Conservation (phyloP, 2,888 invertebrate genomes). For the Slavum lentiscoides region DNA sequence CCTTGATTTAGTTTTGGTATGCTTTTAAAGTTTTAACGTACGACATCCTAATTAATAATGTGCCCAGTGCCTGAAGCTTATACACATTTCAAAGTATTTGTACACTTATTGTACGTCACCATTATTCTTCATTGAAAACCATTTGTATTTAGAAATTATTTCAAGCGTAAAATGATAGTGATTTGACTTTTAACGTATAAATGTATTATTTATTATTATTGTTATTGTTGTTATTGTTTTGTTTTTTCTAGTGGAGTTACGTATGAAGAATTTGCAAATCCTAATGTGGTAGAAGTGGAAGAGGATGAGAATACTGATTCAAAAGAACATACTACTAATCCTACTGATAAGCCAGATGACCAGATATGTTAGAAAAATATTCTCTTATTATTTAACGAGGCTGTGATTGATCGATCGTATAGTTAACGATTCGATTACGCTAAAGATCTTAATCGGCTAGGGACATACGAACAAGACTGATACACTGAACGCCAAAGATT, state of each 20-base stretch:
- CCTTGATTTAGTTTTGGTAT: slow-evolving; percentile 20
- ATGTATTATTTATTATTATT: slow-evolving; percentile 3
- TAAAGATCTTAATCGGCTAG: background rate
- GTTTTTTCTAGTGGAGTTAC: slow-evolving; percentile 35
- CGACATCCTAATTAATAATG: slow-evolving; percentile 14
- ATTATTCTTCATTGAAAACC: background rate
- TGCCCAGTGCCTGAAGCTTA: background rate
- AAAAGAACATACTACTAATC: slow-evolving; percentile 19
- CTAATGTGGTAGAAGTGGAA: slow-evolving; percentile 33
- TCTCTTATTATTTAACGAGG: background rate
- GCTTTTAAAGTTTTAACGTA: slow-evolving; percentile 15
- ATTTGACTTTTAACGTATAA: background rate
- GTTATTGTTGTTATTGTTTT: slow-evolving; percentile 23
- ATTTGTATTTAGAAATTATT: background rate
- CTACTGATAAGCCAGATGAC: slow-evolving; percentile 2
- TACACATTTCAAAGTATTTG: slow-evolving; percentile 9
- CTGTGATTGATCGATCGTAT: background rate
- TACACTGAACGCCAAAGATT: slow-evolving; percentile 33
- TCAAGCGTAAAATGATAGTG: background rate
- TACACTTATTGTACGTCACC: background rate
- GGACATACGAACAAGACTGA: slow-evolving; percentile 26
- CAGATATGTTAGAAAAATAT: slow-evolving; percentile 10
- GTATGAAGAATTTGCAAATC: slow-evolving; percentile 31
- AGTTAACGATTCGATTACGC: background rate
- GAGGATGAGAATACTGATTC: slow-evolving; percentile 25